A percentile compares a stretch with the other conserved stretches of the same genome.
Evolutionary conservation across 2,888 invertebrate species (phyloP).

Genomic region (Drosophila pegasa): DNA sequence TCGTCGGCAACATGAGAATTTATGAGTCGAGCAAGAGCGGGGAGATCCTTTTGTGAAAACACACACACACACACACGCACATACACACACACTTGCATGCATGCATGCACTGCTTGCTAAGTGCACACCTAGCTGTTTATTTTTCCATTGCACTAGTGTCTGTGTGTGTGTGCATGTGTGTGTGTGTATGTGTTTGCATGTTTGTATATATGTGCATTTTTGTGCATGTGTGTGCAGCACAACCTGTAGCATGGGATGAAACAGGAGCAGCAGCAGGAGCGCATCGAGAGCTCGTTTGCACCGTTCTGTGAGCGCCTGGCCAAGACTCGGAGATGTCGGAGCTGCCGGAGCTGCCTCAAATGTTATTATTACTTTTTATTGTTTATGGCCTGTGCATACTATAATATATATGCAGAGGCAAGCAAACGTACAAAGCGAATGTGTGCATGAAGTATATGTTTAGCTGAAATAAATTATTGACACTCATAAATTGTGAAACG

Average conservation of each 20-base stretch:
- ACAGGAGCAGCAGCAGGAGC: conserved; percentile 20
- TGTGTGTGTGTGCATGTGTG: neutral
- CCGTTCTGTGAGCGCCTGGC: conserved; percentile 6
- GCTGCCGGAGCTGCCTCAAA: conserved; percentile 3
- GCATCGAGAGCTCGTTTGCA: neutral
- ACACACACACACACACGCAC: neutral
- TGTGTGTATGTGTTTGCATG: neutral
- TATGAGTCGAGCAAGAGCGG: conserved; percentile 27
- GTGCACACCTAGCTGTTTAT: conserved; percentile 16
- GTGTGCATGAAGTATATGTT: conserved; percentile 3
- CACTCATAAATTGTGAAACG: conserved; percentile 1
- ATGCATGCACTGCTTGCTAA: conserved; percentile 2
- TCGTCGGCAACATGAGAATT: conserved; percentile 50
- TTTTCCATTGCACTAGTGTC: neutral
- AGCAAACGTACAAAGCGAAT: neutral
- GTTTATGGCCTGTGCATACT: conserved; percentile 3
- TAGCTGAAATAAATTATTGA: conserved; percentile 11
- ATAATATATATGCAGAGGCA: neutral
- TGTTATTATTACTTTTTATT: conserved; percentile 18
- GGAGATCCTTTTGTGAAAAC: conserved; percentile 7
- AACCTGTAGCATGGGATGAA: conserved; percentile 26
- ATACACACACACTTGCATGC: neutral
- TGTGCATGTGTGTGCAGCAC: conserved; percentile 1
- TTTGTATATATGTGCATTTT: no score
- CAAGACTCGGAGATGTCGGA: neutral